These are phyloP conservation scores for Arrhopalites spinosus DNA, from an alignment of 2,888 invertebrate species.

Conservation along the genomic window DNA sequence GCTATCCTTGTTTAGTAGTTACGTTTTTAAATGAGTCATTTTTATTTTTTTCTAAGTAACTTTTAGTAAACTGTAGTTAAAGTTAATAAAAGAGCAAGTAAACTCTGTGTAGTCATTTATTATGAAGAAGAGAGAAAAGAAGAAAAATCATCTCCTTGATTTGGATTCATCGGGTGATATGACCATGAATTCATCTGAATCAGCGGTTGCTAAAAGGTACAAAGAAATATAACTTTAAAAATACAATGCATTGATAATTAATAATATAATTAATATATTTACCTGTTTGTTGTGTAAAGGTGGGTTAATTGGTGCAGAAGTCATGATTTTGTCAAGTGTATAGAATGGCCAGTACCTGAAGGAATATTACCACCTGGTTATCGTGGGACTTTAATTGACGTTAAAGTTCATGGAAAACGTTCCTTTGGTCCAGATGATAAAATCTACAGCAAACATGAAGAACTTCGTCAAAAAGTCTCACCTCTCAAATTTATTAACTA, in stretches of 20 bases:
- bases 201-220: slow-evolving; percentile 4
- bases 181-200: background rate
- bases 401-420: slow-evolving; percentile 50
- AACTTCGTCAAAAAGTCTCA: slow-evolving; percentile 58
- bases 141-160: too few species aligned
- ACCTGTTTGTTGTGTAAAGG: slow-evolving; percentile 25
- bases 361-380: slow-evolving; percentile 49
- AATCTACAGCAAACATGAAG: slow-evolving; percentile 59
- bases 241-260: background rate
- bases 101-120: too few species aligned
- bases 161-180: background rate
- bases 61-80: too few species aligned
- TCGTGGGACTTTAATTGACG: slow-evolving; percentile 52
- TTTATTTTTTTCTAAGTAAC: too few species aligned
- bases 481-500: too few species aligned
- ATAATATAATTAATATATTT: background rate
- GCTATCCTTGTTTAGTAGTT: too few species aligned
- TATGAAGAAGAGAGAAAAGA: too few species aligned
- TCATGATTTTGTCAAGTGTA: slow-evolving; percentile 45
- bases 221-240: background rate
- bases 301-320: slow-evolving; percentile 47
- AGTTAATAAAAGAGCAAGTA: too few species aligned
- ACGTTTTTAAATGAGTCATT: too few species aligned
- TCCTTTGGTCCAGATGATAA: slow-evolving; percentile 59
- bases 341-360: slow-evolving; percentile 45